Evolutionary conservation across 2,888 invertebrate species (phyloP), one percentile per base, ranked within the genome.

Genomic region (Sarcophaga rosellei): DNA sequence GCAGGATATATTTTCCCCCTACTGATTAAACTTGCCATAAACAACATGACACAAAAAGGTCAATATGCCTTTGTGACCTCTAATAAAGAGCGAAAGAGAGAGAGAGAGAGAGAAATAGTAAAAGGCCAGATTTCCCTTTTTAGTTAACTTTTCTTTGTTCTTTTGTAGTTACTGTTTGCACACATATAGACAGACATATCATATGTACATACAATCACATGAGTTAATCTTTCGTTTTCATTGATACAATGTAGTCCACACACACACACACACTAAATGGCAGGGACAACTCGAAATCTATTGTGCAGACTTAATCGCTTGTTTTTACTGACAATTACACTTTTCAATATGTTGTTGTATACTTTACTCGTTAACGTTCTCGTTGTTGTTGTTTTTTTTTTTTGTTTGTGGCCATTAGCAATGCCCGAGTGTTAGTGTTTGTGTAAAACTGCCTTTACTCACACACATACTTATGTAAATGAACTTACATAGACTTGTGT

Each of bases 311-410:
- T 86, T 86, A 83, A 86, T 80, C 75, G 76, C 63, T 80, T 57
- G 57, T 68, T 86, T 86, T 80, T 76, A 82, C 76, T 76, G 68
- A 76, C 82, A 82, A 86, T 81, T 86, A 82, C 72, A 80, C 76
- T 59, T 82, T 73, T 80, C 79, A 79, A 86, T 82, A 76, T 84
- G 75, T 74, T 78, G 25, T 25, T 25, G 25, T 25, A 25, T 25
- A 4, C 25, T 25, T 25, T 25, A 4, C 25, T 47, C 12, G 3
- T 47, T 2, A 5, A 12, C 47, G 2, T 47, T 47, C 8, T 11
- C 47, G 15, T 47, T 15, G 2, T 35, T 2, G 25, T 35, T 6
- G 3, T 25, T 2, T 2, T 47, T 47, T 15, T 15, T 15, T 47
- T 15, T 0, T 47, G 15, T 47, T 47, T 47, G 47, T 47, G 11